These are phyloP conservation scores for Cacatua alba DNA, from an alignment of 2,113 vertebrate genomes.

Conservation along the genomic window DNA sequence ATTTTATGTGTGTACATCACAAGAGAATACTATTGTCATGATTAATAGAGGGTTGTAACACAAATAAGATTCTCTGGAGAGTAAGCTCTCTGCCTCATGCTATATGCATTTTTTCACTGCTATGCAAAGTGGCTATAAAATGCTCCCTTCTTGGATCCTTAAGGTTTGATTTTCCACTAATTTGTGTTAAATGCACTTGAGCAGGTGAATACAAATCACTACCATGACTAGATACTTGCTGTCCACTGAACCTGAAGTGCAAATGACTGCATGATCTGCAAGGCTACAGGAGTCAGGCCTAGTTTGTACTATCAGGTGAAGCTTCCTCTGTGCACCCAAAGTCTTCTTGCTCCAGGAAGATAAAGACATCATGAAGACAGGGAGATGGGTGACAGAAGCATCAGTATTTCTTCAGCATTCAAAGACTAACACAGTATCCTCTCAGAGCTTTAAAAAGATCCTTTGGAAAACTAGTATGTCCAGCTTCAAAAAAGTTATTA, in stretches of 20 bases:
- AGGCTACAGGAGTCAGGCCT: not conserved
- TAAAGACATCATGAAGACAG: not conserved
- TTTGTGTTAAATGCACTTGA: not conserved
- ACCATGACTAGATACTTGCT: not conserved
- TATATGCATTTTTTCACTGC: not conserved
- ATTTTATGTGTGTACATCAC: too few relatives aligned
- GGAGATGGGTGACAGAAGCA: not conserved
- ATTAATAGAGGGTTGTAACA: too few relatives aligned
- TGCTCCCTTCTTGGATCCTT: not conserved
- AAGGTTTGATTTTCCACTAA: not conserved
- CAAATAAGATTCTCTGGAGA: not conserved
- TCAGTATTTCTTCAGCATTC: not conserved
- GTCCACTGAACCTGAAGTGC: not conserved
- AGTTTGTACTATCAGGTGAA: not conserved
- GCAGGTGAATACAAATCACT: constrained; percentile 1
- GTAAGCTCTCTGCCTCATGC: not conserved
- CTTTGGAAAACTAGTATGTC: not conserved
- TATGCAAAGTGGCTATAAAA: not conserved
- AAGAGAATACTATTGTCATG: too few relatives aligned
- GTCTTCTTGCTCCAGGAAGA: not conserved
- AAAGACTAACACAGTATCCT: not conserved
- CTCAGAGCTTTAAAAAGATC: not conserved
- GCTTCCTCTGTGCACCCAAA: not conserved
- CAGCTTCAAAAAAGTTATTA: not conserved
- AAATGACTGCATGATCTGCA: not conserved